Percentiles rank a stretch among this genome's conserved stretches.
Evolutionary conservation across 1,140 invertebrate genomes (phyloP).

Genomic region (Apis florea): DNA sequence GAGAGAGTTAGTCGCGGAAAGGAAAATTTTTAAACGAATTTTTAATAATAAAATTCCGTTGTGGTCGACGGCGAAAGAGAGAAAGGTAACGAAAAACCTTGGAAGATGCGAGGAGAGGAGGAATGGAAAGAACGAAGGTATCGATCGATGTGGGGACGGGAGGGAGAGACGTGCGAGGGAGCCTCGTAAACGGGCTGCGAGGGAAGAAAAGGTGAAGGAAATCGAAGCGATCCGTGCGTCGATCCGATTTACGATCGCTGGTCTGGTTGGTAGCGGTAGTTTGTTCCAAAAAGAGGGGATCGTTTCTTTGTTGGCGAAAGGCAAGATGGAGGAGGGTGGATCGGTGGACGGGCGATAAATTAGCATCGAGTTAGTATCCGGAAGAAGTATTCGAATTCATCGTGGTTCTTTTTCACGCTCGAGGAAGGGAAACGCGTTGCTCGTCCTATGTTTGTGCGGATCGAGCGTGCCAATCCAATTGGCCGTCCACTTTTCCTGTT

Average conservation of each 20-base stretch:
- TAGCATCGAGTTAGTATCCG: constrained; percentile 69
- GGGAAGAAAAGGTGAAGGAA: neutral
- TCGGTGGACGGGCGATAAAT: constrained; percentile 69
- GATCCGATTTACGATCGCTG: constrained; percentile 59
- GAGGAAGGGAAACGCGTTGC: neutral
- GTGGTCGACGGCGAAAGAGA: no score
- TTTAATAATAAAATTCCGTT: no score
- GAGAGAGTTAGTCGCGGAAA: no score
- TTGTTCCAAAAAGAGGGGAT: constrained; percentile 43
- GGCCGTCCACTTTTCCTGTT: no score
- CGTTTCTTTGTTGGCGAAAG: constrained; percentile 45
- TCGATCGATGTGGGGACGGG: no score
- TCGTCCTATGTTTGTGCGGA: neutral
- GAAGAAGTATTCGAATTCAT: constrained; percentile 39
- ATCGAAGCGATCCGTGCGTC: constrained; percentile 38
- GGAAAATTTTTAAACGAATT: no score
- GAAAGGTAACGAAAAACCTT: no score
- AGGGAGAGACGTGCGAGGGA: no score
- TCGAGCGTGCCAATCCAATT: no score
- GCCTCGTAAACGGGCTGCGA: constrained; percentile 49
- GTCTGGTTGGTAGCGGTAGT: constrained; percentile 46
- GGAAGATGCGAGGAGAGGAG: no score
- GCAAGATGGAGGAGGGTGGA: constrained; percentile 55
- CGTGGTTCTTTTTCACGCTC: neutral
- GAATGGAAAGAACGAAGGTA: no score